phyloP scores from a whole-genome alignment of 2,113 vertebrate genomes.

The pig (Sus scrofa) region T2T-Sscrofa CM000830.6:67108501-67109000 shows the following conservation, averaged over 20 bases:
- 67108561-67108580: slow-evolving; percentile 41
- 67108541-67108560: slow-evolving; percentile 30
- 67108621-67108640: slow-evolving; percentile 14
- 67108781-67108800: not conserved
- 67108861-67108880: not conserved
- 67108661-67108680: slow-evolving; percentile 35
- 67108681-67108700: slow-evolving; percentile 26
- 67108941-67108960: slow-evolving; percentile 26
- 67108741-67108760: slow-evolving; percentile 34
- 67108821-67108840: slow-evolving; percentile 40
- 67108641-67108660: slow-evolving; percentile 59
- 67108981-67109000: not conserved
- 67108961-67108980: slow-evolving; percentile 48
- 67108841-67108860: slow-evolving; percentile 5
- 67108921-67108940: slow-evolving; percentile 8
- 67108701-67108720: slow-evolving; percentile 33
- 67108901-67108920: not conserved
- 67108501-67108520: not conserved
- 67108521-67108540: slow-evolving; percentile 35
- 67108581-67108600: slow-evolving; percentile 33
- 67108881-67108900: not conserved
- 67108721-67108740: not conserved
- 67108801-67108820: not conserved
- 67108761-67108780: slow-evolving; percentile 35
- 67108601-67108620: not conserved